phyloP scores from a whole-genome alignment of 2,888 invertebrate species.

The Spilarctia lutea region DNA sequence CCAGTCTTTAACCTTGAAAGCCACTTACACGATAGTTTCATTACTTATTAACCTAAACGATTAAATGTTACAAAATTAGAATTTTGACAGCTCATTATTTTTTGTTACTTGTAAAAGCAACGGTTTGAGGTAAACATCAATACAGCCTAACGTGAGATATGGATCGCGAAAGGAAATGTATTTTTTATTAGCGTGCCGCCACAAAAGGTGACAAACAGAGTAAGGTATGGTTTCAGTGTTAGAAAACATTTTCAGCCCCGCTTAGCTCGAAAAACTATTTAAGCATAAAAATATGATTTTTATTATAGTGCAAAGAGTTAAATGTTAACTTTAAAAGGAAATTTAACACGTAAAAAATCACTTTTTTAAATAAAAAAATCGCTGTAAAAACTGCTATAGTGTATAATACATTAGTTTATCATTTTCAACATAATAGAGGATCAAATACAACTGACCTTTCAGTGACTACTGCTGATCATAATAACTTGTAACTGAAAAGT shows the following conservation, averaged over 20 bases:
- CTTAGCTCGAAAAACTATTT: too few species aligned
- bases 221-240: not conserved
- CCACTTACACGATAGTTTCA: slow-evolving; percentile 1
- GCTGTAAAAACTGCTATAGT: not conserved
- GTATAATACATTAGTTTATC: not conserved
- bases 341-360: not conserved
- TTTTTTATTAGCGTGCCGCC: slow-evolving; percentile 18
- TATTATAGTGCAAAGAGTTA: too few species aligned
- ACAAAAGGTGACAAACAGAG: slow-evolving; percentile 10
- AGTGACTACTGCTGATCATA: not conserved
- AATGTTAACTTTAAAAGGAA: not conserved
- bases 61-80: slow-evolving; percentile 5
- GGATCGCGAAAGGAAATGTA: slow-evolving; percentile 64
- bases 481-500: too few species aligned
- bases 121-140: slow-evolving; percentile 72
- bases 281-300: too few species aligned
- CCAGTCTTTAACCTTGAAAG: not conserved
- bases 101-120: slow-evolving; percentile 68
- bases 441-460: too few species aligned
- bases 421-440: not conserved
- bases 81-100: slow-evolving; percentile 61
- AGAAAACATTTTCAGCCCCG: not conserved
- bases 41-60: slow-evolving; percentile 1
- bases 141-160: slow-evolving; percentile 68
- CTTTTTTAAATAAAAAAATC: not conserved